phyloP scores from a whole-genome alignment of 2,888 invertebrate species.

The Aquatica leii region DNA sequence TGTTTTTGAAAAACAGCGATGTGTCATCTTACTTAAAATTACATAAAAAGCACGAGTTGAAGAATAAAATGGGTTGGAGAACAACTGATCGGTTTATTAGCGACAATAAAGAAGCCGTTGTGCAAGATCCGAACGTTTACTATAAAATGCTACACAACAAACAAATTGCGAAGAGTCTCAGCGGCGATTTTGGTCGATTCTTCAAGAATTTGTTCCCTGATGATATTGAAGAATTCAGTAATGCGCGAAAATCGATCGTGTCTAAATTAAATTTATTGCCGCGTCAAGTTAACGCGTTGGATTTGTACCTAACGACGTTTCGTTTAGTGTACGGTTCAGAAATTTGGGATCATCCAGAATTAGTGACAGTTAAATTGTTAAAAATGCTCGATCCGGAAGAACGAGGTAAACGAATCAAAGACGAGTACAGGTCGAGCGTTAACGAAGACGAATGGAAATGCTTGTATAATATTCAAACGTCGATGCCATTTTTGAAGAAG shows the following conservation, averaged over 20 bases:
- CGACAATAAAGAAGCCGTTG: conserved; percentile 14
- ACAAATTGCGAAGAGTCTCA: conserved; percentile 9
- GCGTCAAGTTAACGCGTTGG: conserved; percentile 3
- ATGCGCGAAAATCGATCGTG: neutral
- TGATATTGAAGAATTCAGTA: conserved; percentile 10
- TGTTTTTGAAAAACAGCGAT: conserved; percentile 10
- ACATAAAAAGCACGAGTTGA: conserved; percentile 12
- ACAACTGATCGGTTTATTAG: conserved; percentile 21
- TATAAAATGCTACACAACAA: conserved; percentile 11
- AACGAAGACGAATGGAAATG: conserved; percentile 11
- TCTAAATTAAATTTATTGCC: conserved; percentile 1
- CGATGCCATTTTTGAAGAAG: no score
- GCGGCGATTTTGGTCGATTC: conserved; percentile 18
- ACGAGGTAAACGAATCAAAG: neutral
- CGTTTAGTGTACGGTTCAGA: neutral
- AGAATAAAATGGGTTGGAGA: conserved; percentile 21
- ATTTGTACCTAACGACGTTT: conserved; percentile 4
- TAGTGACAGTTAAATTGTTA: neutral
- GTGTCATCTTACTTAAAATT: conserved; percentile 24
- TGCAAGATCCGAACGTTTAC: conserved; percentile 15
- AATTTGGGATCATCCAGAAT: conserved; percentile 8
- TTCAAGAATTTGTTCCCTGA: conserved; percentile 17
- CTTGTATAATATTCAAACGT: neutral
- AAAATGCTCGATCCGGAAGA: conserved; percentile 6
- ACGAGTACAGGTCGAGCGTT: conserved; percentile 17